Evolutionary conservation across 2,797 vertebrate species (phyloP), one percentile per base, ranked within the genome.

Genomic region (Limosa lapponica): DNA sequence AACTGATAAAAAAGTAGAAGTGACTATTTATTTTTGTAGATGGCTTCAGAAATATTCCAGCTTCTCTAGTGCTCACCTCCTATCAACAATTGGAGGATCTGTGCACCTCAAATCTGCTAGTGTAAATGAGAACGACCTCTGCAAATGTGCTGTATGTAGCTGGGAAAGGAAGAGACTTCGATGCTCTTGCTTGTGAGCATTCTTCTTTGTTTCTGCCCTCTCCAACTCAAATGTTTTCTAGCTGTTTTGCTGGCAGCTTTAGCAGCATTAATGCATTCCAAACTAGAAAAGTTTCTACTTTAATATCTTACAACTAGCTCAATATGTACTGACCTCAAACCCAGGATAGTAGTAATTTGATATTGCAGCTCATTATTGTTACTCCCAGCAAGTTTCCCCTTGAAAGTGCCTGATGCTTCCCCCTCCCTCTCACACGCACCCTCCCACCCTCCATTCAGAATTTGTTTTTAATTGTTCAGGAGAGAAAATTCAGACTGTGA

Each of bases 251-350:
- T 96, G 96, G 96, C 95, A 92, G 91, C 83, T 90, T 92, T 75
- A 93, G 70, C 83, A 95, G 49, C 77, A 95, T 87, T 92, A 93
- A 90, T 94, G 87, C 71, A 71, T 95, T 96, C 96, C 93, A 94
- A 96, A 95, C 79, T 84, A 91, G 91, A 77, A 93, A 95, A 94
- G 70, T 94, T 95, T 97, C 89, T 94, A n/a, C 90, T 95, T 91
- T 83, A 96, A 79, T 93, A 95, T 95, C 89, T 91, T 88, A 90
- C 91, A 93, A 94, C 87, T 91, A 88, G 83, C 82, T 94, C 93
- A 95, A 93, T 94, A 89, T 96, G 95, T 87, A 89, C 92, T 92
- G 93, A 96, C 92, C 94, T 97, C 94, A 96, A 95, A 90, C 89
- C 86, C 85, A 57, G 90, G 96, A 95, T 95, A 97, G 93, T 67